Percentiles rank a stretch among this genome's conserved stretches.
phyloP scores from a whole-genome alignment of 2,888 invertebrate genomes.

The Melieria picta region DNA sequence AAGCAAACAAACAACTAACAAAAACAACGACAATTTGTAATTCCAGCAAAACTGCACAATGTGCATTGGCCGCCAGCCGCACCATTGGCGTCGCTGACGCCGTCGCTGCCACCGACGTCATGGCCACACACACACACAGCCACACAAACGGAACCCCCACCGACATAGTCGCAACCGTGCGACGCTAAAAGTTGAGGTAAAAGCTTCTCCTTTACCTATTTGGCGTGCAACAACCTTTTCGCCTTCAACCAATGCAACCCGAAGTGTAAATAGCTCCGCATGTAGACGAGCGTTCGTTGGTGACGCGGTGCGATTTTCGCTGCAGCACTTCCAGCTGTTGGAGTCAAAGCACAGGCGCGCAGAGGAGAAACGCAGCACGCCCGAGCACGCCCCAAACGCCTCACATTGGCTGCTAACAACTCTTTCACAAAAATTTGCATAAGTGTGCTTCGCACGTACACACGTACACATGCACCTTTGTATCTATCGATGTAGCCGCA shows the following conservation, averaged over 20 bases:
- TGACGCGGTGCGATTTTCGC: too few species aligned
- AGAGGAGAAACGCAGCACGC: too few species aligned
- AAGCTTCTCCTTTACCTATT: constrained; percentile 55
- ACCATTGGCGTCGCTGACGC: neutral
- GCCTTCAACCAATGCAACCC: constrained; percentile 46
- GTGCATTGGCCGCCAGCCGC: neutral
- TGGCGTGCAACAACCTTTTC: constrained; percentile 55
- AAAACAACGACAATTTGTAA: neutral
- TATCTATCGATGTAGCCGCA: too few species aligned
- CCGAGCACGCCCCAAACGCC: too few species aligned
- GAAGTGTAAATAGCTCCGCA: neutral
- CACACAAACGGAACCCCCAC: neutral
- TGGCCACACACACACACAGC: neutral
- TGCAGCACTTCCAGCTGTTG: too few species aligned
- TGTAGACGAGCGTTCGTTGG: neutral
- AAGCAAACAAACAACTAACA: neutral
- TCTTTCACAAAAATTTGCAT: too few species aligned
- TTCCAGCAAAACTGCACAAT: neutral
- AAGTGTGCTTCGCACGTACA: too few species aligned
- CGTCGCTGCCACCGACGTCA: neutral
- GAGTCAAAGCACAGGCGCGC: too few species aligned
- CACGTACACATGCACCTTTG: too few species aligned
- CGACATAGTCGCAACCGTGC: neutral
- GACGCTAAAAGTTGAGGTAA: constrained; percentile 45
- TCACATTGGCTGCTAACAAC: too few species aligned